Percentiles rank a stretch among this genome's conserved stretches.
Conservation (phyloP, 2,888 invertebrate genomes). For the Stenchaetothrips biformis region DNA sequence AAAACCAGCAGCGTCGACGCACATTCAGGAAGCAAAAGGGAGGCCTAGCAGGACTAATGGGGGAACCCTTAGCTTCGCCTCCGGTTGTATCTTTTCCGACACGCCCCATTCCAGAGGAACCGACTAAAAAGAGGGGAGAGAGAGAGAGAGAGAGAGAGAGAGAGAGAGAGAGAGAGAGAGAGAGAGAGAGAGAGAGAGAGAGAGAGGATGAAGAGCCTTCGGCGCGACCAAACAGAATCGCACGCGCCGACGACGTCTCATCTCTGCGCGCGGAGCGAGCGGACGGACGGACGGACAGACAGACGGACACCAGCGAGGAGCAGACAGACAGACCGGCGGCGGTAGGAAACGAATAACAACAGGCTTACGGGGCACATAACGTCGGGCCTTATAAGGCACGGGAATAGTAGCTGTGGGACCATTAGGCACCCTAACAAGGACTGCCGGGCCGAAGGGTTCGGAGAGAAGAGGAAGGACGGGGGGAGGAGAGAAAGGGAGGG, state of each 20-base stretch:
- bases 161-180: conserved; percentile 1
- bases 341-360: neutral
- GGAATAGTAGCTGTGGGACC: neutral
- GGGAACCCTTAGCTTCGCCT: conserved; percentile 32
- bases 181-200: neutral
- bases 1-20: neutral
- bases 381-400: no score
- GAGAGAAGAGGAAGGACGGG: neutral
- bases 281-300: no score
- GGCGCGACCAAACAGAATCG: neutral
- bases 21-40: neutral
- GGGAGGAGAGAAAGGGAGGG: neutral
- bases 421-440: neutral
- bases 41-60: neutral
- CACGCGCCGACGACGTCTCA: neutral
- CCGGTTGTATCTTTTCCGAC: no score
- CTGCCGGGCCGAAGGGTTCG: neutral
- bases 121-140: no score
- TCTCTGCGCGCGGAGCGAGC: neutral
- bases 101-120: no score
- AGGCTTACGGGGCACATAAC: no score
- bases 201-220: neutral
- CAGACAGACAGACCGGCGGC: neutral
- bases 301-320: no score
- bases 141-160: no score